A percentile compares a stretch with the other conserved stretches of the same genome.
Evolutionary conservation across 2,888 invertebrate species (phyloP).

Genomic region (Lasioglossum marginatum): DNA sequence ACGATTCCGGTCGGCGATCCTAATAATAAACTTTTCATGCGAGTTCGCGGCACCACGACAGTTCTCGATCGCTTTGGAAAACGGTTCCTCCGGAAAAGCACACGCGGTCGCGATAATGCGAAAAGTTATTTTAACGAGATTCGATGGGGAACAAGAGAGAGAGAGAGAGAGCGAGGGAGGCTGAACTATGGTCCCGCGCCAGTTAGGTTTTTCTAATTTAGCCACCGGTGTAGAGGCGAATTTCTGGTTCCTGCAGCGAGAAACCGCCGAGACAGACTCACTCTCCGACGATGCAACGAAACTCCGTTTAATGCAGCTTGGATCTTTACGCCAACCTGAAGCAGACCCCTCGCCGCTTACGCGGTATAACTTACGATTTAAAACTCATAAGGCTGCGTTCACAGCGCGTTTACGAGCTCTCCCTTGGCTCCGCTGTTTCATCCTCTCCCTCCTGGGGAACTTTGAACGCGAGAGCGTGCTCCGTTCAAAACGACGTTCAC

Average conservation of each 20-base stretch:
- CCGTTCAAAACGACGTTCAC: slow-evolving; percentile 43
- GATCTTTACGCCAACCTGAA: slow-evolving; percentile 47
- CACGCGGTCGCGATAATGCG: slow-evolving; percentile 38
- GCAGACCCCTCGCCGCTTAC: slow-evolving; percentile 49
- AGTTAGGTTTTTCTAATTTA: slow-evolving; percentile 63
- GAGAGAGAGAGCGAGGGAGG: background rate
- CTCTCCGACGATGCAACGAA: slow-evolving; percentile 3
- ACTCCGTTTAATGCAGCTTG: slow-evolving; percentile 49
- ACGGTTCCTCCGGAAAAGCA: background rate
- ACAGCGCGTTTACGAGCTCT: slow-evolving; percentile 62
- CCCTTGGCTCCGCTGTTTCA: slow-evolving; percentile 34
- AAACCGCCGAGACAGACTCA: background rate
- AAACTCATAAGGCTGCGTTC: slow-evolving; percentile 66
- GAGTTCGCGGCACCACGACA: slow-evolving; percentile 5
- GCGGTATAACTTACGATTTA: slow-evolving; percentile 72
- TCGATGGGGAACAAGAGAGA: slow-evolving; percentile 8
- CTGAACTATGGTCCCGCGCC: slow-evolving; percentile 1
- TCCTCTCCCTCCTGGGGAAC: slow-evolving; percentile 45
- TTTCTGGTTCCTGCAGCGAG: slow-evolving; percentile 38
- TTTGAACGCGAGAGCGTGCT: slow-evolving; percentile 43
- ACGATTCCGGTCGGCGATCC: background rate
- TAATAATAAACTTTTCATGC: slow-evolving; percentile 19
- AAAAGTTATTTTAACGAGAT: slow-evolving; percentile 54
- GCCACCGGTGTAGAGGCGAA: slow-evolving; percentile 38
- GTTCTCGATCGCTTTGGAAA: slow-evolving; percentile 15